Base-by-base conservation (phyloP, 2,113 vertebrate genomes). In the Sylvilagus bachmani region DNA sequence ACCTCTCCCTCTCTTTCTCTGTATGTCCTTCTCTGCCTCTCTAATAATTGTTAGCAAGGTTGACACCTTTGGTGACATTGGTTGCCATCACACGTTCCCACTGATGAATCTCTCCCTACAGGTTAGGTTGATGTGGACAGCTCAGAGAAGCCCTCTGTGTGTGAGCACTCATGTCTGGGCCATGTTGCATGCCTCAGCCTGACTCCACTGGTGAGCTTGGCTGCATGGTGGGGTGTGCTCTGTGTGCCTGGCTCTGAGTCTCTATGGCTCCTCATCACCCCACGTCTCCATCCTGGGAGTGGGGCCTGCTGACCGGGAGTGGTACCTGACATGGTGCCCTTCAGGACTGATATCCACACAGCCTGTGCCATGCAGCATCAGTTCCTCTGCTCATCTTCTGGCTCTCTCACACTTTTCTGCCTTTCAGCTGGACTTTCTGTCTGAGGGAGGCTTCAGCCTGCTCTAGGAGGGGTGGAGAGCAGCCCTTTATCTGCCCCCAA, bases 271-370 rank as follows among this genome's bases (percentile, higher is more conserved):
- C 66, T 44, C 7, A 6, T 53, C 74, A 33, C 16, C 62, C 51
- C 55, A 3, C 22, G 14, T 55, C 38, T 29, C 24, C 29, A 22
- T 79, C 61, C 13, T n/a, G 66, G 33, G 53, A 49, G 6, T 58
- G 55, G 55, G 55, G 14, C 55, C 19, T 58, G 55, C 17, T 58
- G 55, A 58, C 55, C 55, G 11, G 14, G 55, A 19, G 44, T 44
- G 44, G 44, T 44, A 7, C 44, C 44, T 44, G 44, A 44, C 44
- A 38, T 38, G 38, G 38, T 5, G 38, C 38, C 38, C 44, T 44
- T 44, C 7, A 7, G 22, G 13, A 67, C 44, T 44, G 38, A 27
- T 2, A 0, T 33, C 5, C 1, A 0, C 24, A 10, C 17, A 27
- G 14, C 13, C 2, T 24, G 21, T 25, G 10, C 14, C 33, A 3